A percentile compares a stretch with the other conserved stretches of the same genome.
phyloP scores from a whole-genome alignment of 2,113 vertebrate genomes.

The Camelus bactrianus region DNA sequence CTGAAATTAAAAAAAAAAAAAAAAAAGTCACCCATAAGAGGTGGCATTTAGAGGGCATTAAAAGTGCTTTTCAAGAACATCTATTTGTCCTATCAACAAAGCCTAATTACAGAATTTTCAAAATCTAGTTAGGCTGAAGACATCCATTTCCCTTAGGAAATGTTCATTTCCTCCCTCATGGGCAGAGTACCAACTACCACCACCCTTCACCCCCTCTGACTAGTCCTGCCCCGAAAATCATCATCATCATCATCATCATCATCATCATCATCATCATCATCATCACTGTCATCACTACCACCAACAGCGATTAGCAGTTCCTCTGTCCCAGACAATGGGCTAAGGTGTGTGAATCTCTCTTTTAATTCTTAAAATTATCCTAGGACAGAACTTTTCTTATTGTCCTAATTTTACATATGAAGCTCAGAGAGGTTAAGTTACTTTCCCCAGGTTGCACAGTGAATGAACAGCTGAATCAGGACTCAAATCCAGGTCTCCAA shows the following conservation, averaged over 20 bases:
- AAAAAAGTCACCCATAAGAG: neutral
- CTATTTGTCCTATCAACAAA: neutral
- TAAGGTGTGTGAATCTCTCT: neutral
- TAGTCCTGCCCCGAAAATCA: neutral
- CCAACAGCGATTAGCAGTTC: neutral
- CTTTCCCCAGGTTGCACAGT: neutral
- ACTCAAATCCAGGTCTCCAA: neutral
- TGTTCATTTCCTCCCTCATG: neutral
- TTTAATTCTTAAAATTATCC: neutral
- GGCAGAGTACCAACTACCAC: neutral
- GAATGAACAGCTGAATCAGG: neutral
- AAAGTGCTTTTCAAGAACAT: neutral
- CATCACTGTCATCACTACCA: neutral
- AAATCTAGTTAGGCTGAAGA: conserved; percentile 27
- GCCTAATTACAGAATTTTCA: neutral
- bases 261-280: neutral
- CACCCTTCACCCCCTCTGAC: neutral
- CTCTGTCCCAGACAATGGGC: neutral
- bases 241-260: too few relatives aligned
- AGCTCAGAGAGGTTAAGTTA: neutral
- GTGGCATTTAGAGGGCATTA: neutral
- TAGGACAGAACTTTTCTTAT: neutral
- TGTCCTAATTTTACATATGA: conserved; percentile 9
- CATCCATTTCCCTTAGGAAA: neutral
- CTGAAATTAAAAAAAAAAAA: neutral